Evolutionary conservation across 2,888 invertebrate species (phyloP).

Genomic region (Xanthorhoe spadicearia): DNA sequence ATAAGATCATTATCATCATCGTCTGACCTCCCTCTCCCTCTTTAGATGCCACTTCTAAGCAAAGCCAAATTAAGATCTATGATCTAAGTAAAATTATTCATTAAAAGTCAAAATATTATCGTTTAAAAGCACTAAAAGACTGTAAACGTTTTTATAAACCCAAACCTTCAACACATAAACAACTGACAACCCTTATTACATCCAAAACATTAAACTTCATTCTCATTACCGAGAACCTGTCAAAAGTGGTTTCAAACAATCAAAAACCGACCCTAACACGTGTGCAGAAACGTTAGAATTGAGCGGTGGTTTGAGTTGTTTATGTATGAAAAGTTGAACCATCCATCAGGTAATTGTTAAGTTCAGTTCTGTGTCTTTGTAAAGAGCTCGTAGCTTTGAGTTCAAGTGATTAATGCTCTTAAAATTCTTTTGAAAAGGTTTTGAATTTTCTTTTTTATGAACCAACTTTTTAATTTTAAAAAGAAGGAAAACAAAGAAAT

Average conservation of each 20-base stretch:
- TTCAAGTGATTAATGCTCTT: not conserved
- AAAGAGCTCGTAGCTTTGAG: not conserved
- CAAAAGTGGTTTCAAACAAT: conserved; percentile 23
- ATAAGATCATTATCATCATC: no score
- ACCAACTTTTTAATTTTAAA: no score
- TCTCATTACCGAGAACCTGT: conserved; percentile 34
- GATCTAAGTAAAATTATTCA: no score
- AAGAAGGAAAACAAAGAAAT: no score
- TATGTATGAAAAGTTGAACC: conserved; percentile 25
- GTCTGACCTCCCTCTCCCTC: no score
- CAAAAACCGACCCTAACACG: conserved; percentile 7
- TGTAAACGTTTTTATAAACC: not conserved
- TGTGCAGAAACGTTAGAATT: conserved; percentile 7
- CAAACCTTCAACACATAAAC: conserved; percentile 20
- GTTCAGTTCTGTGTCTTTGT: conserved; percentile 11
- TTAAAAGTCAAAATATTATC: no score
- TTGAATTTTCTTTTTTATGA: no score
- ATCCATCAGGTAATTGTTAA: conserved; percentile 30
- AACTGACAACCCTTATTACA: conserved; percentile 38
- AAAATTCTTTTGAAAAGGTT: not conserved
- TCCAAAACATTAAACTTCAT: conserved; percentile 38
- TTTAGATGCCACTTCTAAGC: no score
- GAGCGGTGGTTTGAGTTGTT: conserved; percentile 7
- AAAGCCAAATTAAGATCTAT: no score
- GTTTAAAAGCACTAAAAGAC: not conserved